phyloP scores from a whole-genome alignment of 2,113 vertebrate genomes.

The Rhinopomastus cyanomelas region DNA sequence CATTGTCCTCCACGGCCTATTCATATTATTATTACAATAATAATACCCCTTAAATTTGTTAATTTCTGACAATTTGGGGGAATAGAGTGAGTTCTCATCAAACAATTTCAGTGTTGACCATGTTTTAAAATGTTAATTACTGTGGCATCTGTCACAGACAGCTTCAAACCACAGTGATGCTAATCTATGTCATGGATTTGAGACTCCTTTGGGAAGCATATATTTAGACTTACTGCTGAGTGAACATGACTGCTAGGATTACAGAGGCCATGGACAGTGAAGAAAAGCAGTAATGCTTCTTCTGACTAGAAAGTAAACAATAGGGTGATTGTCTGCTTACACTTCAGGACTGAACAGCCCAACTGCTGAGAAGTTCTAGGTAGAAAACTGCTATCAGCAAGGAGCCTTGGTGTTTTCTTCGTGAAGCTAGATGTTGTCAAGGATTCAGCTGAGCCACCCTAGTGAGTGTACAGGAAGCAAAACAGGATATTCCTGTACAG shows the following conservation, averaged over 20 bases:
- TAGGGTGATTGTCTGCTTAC: constrained; percentile 80
- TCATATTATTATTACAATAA: constrained; percentile 13
- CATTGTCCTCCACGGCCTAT: constrained; percentile 53
- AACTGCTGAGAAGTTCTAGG: constrained; percentile 74
- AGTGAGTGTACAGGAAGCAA: constrained; percentile 80
- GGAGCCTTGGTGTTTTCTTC: constrained; percentile 77
- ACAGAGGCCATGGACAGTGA: constrained; percentile 70
- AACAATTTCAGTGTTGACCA: constrained; percentile 55
- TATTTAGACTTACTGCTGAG: constrained; percentile 74
- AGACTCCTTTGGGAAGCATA: constrained; percentile 73
- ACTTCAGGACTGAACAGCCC: constrained; percentile 74
- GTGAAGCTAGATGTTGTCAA: constrained; percentile 75
- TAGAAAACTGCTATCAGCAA: constrained; percentile 80
- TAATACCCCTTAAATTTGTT: constrained; percentile 48
- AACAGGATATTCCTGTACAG: constrained; percentile 81
- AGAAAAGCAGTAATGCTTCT: constrained; percentile 80
- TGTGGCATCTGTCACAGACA: constrained; percentile 66
- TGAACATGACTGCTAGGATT: constrained; percentile 76
- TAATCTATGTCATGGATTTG: constrained; percentile 74
- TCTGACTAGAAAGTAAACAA: constrained; percentile 83
- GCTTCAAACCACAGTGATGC: constrained; percentile 62
- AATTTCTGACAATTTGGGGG: constrained; percentile 57
- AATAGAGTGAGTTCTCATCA: constrained; percentile 29
- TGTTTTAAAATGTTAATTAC: constrained; percentile 71
- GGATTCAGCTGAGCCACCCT: constrained; percentile 76